Evolutionary conservation across 1,140 invertebrate genomes (phyloP).

Genomic region (Drosophila tani): DNA sequence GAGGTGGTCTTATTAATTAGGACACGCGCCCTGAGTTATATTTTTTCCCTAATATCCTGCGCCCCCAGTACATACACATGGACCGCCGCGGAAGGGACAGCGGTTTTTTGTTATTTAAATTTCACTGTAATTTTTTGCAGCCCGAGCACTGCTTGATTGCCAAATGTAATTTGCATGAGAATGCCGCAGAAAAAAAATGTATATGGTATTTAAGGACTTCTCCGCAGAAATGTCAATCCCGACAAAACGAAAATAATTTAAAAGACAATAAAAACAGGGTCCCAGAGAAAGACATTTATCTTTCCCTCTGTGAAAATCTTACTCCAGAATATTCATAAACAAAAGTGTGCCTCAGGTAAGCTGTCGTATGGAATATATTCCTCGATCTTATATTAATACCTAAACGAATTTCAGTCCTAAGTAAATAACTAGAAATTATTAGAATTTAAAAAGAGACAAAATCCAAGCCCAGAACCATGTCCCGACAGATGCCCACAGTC

Average conservation of each 20-base stretch:
- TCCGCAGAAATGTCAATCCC: slow-evolving; percentile 3
- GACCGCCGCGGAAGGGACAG: slow-evolving; percentile 24
- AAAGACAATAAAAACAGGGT: slow-evolving; percentile 2
- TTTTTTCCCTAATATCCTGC: slow-evolving; percentile 11
- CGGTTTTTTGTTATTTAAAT: slow-evolving; percentile 69
- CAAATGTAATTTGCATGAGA: slow-evolving; percentile 68
- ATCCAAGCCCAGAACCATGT: slow-evolving; percentile 25
- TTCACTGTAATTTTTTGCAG: slow-evolving; percentile 62
- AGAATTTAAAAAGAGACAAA: slow-evolving; percentile 1
- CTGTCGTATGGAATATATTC: background rate
- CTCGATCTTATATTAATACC: background rate
- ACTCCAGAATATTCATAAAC: background rate
- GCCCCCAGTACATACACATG: slow-evolving; percentile 11
- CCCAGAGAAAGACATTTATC: background rate
- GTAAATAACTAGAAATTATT: slow-evolving; percentile 19
- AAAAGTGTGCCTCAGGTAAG: background rate
- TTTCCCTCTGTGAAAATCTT: too few relatives aligned
- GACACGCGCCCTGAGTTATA: slow-evolving; percentile 62
- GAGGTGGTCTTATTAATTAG: slow-evolving; percentile 78
- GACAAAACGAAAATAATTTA: background rate
- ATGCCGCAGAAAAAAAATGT: slow-evolving; percentile 23
- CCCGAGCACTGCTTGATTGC: slow-evolving; percentile 14
- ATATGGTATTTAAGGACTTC: slow-evolving; percentile 5
- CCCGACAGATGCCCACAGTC: background rate
- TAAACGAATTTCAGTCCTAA: background rate